phyloP scores from a whole-genome alignment of 2,888 invertebrate species.

The Iphiclides podalirius region DNA sequence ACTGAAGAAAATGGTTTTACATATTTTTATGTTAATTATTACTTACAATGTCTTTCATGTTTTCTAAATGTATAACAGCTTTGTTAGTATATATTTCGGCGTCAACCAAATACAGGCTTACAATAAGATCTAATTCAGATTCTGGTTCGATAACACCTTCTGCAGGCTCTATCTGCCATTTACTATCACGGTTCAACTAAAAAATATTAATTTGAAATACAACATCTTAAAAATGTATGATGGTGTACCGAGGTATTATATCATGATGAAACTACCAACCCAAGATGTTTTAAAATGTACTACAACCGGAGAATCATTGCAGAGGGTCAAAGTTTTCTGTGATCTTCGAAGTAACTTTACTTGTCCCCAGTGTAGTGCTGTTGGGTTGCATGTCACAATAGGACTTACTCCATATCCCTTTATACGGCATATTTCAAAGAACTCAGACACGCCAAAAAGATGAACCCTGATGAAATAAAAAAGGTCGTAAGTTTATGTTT shows the following conservation, averaged over 20 bases:
- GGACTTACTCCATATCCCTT: constrained; percentile 82
- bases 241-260: too few relatives aligned
- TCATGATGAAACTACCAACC: constrained; percentile 60
- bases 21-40: background rate
- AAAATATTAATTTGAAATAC: too few relatives aligned
- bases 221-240: too few relatives aligned
- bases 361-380: constrained; percentile 82
- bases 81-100: constrained; percentile 65
- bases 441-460: constrained; percentile 62
- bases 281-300: constrained; percentile 77
- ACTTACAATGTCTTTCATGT: constrained; percentile 71
- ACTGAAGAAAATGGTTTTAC: too few relatives aligned
- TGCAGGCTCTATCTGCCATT: constrained; percentile 58
- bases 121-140: constrained; percentile 52
- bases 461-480: constrained; percentile 40
- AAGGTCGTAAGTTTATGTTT: too few relatives aligned
- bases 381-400: constrained; percentile 81
- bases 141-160: constrained; percentile 62
- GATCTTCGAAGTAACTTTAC: constrained; percentile 77
- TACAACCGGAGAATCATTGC: constrained; percentile 85
- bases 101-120: constrained; percentile 59
- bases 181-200: constrained; percentile 62
- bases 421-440: constrained; percentile 71
- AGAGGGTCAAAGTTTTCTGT: constrained; percentile 74
- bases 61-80: constrained; percentile 62